phyloP scores from a whole-genome alignment of 2,797 vertebrate species.

The Novumbra hubbsi region DNA sequence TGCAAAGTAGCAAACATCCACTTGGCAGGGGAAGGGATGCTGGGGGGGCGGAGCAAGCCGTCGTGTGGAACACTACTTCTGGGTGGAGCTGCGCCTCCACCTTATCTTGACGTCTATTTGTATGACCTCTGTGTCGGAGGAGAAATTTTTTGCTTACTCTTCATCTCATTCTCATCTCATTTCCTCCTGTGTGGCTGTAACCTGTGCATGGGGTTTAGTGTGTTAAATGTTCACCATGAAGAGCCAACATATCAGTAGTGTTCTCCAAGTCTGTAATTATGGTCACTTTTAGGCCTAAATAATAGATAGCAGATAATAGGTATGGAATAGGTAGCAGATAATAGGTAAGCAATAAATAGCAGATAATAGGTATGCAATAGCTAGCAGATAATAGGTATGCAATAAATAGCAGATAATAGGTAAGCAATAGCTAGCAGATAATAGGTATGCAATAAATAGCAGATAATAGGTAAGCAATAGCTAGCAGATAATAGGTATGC shows the following conservation, averaged over 20 bases:
- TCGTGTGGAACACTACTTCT: slow-evolving; percentile 59
- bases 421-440: slow-evolving; percentile 37
- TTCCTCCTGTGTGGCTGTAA: not conserved
- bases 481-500: slow-evolving; percentile 34
- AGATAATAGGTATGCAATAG: slow-evolving; percentile 13
- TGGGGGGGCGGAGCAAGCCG: slow-evolving; percentile 67
- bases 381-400: slow-evolving; percentile 46
- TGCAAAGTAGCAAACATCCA: not conserved
- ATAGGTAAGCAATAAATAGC: slow-evolving; percentile 43
- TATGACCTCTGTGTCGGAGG: slow-evolving; percentile 50
- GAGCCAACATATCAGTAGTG: slow-evolving; percentile 32
- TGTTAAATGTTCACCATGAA: slow-evolving; percentile 24
- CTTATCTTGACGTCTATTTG: slow-evolving; percentile 70
- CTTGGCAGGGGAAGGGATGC: slow-evolving; percentile 44
- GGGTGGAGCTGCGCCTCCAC: slow-evolving; percentile 52
- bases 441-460: slow-evolving; percentile 43
- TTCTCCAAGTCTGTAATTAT: slow-evolving; percentile 38
- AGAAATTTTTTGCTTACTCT: slow-evolving; percentile 18
- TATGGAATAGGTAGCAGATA: too few relatives aligned
- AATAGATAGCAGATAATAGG: too few relatives aligned
- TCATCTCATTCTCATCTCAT: not conserved
- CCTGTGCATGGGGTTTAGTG: slow-evolving; percentile 16
- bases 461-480: slow-evolving; percentile 12
- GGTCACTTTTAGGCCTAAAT: slow-evolving; percentile 47
- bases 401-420: slow-evolving; percentile 28